phyloP scores from a whole-genome alignment of 2,797 vertebrate genomes.

The Falco naumanni region DNA sequence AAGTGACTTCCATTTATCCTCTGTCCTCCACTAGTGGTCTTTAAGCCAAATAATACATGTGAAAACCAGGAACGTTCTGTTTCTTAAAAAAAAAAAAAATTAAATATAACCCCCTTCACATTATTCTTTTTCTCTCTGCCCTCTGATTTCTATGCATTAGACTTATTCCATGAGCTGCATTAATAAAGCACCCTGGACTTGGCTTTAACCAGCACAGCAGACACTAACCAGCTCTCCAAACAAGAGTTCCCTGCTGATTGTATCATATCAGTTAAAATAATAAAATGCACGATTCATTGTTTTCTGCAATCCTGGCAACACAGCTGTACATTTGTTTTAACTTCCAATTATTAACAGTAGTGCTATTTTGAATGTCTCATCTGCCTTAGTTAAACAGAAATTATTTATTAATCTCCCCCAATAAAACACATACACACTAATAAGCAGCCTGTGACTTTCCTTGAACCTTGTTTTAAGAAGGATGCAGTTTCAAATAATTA shows the following conservation, averaged over 20 bases:
- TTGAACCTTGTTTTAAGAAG: not conserved
- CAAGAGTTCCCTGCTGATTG: not conserved
- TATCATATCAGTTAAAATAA: not conserved
- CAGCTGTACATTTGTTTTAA: not conserved
- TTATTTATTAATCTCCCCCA: not conserved
- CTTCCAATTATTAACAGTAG: not conserved
- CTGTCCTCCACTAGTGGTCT: not conserved
- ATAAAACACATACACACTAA: not conserved
- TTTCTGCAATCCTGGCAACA: not conserved
- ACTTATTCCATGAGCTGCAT: not conserved
- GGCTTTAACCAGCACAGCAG: not conserved
- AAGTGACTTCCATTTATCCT: not conserved
- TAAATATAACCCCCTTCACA: not conserved
- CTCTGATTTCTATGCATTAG: not conserved
- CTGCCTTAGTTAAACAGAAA: not conserved
- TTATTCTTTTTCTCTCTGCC: not conserved
- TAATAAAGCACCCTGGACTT: not conserved
- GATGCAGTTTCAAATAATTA: slow-evolving; percentile 9
- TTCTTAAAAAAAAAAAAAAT: not conserved
- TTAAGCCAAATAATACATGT: not conserved
- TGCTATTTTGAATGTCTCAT: not conserved
- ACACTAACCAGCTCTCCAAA: not conserved
- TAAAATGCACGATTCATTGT: not conserved
- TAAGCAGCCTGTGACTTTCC: not conserved
- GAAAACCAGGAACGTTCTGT: not conserved